Base-by-base conservation (phyloP, 37 sponge, comb jelly and placozoan genomes). In the Sycon ciliatum region DNA sequence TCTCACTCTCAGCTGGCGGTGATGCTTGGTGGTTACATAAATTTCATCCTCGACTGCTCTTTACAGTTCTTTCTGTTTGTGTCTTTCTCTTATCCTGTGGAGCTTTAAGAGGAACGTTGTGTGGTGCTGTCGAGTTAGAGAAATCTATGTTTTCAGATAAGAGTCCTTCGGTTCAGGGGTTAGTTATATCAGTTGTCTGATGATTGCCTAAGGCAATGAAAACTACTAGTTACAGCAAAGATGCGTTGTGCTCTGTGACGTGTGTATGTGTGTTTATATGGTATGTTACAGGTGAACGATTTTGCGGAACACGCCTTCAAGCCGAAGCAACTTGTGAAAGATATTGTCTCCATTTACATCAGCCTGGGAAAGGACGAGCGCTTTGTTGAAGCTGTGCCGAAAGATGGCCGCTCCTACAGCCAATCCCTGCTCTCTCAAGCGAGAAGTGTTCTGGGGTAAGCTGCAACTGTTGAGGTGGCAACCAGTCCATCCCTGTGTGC, bases 361-460 rank as follows among this genome's bases (percentile, higher is more conserved):
- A 80, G 89, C 67, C 69, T 98, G 61, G 79, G 81, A 3, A 33
- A 75, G 2, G 75, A 84, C 37, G 37, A 33, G 4, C 66, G 26
- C 29, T 98, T 98, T 73, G 82, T 88, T 65, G 69, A 74, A 0
- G 93, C 99, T 4, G 76, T 98, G 3, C 86, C 86, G 11, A 57
- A 81, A 38, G 99, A 98, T 54, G 91, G 79, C 7, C 71, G 90
- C 2, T 87, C 90, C 1, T 98, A 86, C 73, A 86, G 85, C 29
- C 71, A 74, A 34, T 80, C 82, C 0, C 80, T 98, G n/a, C 79
- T 93, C 9, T n/a, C 53, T 1, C 71, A 84, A 58, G 75, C 86
- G 9, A 73, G 65, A 36, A 39, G 76, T 26, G 76, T 89, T 18
- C 28, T 85, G 49, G 42, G 76, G 91, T 90, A 54, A 65, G 80